Evolutionary conservation across 1,140 invertebrate genomes (phyloP).

Genomic region (Hormaphis cornu): DNA sequence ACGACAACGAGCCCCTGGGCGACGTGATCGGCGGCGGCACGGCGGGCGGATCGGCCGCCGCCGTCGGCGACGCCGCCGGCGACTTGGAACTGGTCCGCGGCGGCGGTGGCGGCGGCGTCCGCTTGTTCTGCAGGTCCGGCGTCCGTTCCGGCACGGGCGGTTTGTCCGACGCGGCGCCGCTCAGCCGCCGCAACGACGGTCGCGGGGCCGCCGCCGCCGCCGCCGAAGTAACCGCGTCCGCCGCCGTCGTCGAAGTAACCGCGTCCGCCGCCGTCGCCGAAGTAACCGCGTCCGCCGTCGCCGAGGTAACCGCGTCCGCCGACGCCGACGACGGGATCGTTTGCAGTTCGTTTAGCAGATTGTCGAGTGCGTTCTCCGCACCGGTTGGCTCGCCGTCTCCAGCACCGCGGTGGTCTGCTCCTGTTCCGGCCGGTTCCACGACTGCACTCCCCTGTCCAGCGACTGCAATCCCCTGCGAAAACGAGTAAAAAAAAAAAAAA

Average conservation of each 20-base stretch:
- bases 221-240: conserved; percentile 36
- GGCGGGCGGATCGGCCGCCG: conserved; percentile 39
- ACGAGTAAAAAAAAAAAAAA: conserved; percentile 44
- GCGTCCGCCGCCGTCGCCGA: conserved; percentile 16
- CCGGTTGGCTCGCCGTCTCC: conserved; percentile 50
- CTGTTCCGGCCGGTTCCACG: conserved; percentile 55
- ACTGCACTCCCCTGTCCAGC: conserved; percentile 55
- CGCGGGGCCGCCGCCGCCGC: conserved; percentile 41
- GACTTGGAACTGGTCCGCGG: conserved; percentile 72
- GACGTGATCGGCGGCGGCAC: conserved; percentile 36
- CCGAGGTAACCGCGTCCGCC: conserved; percentile 23
- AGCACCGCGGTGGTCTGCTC: conserved; percentile 44
- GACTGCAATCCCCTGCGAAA: conserved; percentile 52
- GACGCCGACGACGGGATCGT: conserved; percentile 43
- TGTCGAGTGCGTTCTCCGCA: conserved; percentile 89
- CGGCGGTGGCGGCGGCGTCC: conserved; percentile 75
- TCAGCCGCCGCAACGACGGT: conserved; percentile 54
- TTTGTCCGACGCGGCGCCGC: conserved; percentile 55
- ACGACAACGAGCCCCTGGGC: conserved; percentile 34
- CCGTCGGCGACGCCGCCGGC: conserved; percentile 67
- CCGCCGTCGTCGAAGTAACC: conserved; percentile 48
- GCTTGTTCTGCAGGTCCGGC: conserved; percentile 55
- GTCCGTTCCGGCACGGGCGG: conserved; percentile 69
- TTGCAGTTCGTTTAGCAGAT: conserved; percentile 83
- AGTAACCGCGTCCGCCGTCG: conserved; percentile 38